A percentile compares a stretch with the other conserved stretches of the same genome.
These are phyloP conservation scores for Nasua narica DNA, from an alignment of 2,797 vertebrate species.

Conservation along the genomic window DNA sequence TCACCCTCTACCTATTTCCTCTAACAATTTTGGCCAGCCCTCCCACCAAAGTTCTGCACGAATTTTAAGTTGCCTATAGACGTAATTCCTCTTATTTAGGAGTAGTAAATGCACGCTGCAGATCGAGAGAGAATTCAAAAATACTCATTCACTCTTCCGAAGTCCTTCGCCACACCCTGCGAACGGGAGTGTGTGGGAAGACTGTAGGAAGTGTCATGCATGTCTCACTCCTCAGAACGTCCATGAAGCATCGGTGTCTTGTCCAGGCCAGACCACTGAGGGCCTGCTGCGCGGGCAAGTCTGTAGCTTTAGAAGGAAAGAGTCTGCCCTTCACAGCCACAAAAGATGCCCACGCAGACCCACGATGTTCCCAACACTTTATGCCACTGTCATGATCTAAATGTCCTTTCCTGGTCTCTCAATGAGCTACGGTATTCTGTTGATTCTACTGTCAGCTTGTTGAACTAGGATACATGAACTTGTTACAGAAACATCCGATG, in stretches of 20 bases:
- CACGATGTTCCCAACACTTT: too few species aligned
- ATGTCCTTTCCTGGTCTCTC: background rate
- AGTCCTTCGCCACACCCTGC: background rate
- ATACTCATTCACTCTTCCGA: background rate
- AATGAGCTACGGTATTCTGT: background rate
- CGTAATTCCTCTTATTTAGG: background rate
- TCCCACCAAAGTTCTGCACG: background rate
- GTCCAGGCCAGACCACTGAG: fast-evolving
- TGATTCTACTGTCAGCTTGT: background rate
- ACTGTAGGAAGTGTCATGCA: fast-evolving
- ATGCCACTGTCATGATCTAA: fast-evolving
- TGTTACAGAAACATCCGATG: background rate
- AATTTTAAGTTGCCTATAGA: background rate
- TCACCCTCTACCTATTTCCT: fast-evolving
- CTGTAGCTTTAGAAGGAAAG: background rate
- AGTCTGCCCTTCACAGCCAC: background rate
- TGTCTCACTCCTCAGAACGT: background rate
- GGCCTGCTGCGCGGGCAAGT: background rate
- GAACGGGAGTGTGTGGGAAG: background rate
- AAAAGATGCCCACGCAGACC: background rate
- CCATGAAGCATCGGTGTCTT: fast-evolving
- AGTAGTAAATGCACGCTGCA: background rate
- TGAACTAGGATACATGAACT: background rate
- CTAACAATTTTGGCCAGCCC: background rate
- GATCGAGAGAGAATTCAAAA: background rate